These are phyloP conservation scores for Rhegmatorhina hoffmannsi DNA, from an alignment of 2,113 vertebrate species.

Conservation along the genomic window DNA sequence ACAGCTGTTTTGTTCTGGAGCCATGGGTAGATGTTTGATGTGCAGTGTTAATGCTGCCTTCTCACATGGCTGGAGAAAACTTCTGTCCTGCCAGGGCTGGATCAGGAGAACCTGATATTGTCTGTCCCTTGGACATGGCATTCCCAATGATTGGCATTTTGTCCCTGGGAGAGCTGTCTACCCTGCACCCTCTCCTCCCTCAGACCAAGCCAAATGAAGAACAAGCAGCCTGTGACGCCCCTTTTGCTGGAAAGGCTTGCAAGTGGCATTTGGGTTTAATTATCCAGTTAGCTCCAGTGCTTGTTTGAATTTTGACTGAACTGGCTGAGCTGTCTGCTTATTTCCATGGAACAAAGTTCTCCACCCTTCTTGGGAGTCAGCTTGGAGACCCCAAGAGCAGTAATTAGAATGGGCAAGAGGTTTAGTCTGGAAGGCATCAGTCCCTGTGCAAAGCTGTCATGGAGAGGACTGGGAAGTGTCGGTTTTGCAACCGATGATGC, in stretches of 20 bases:
- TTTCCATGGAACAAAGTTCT: constrained; percentile 54
- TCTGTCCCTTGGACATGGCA: too few species aligned
- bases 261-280: constrained; percentile 57
- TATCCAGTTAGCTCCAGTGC: background rate
- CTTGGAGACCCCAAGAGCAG: constrained; percentile 26
- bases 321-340: constrained; percentile 31
- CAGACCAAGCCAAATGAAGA: background rate
- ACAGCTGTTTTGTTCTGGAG: background rate
- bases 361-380: constrained; percentile 63
- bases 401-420: constrained; percentile 24
- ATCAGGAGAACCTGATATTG: background rate
- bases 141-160: background rate
- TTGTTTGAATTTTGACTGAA: constrained; percentile 15
- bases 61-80: background rate
- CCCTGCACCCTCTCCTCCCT: background rate
- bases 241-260: background rate
- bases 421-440: constrained; percentile 30
- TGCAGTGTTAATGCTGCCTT: background rate
- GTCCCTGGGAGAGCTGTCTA: background rate
- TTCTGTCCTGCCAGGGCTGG: background rate
- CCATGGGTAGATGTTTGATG: background rate
- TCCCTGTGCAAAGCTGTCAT: background rate
- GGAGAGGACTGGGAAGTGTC: background rate
- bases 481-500: constrained; percentile 28
- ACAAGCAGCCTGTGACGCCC: background rate